Base-by-base conservation (phyloP, 1,140 invertebrate genomes). In the Harpegnathos saltator region DNA sequence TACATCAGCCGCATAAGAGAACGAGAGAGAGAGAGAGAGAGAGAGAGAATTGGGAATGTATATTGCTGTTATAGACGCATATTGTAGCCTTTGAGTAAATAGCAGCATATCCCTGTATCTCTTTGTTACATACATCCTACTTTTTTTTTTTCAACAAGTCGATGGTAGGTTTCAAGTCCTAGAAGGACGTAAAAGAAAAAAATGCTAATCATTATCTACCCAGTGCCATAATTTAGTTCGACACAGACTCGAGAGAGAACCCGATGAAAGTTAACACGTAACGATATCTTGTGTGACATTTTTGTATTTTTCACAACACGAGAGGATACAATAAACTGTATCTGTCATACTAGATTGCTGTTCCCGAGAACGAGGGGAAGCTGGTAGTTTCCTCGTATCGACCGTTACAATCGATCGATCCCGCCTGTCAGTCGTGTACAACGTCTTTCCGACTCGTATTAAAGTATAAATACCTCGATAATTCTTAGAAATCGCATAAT, bases 401-500 rank as follows among this genome's bases (percentile, higher is more conserved):
- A 33, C 29, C 29, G 5, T n/a, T n/a, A 33, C 29, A 33, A 33
- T 33, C 29, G 29, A 33, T 33, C 19, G 29, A 48, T 5, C 22
- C 14, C 22, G 19, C 5, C 15, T 1, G 44, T 44, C 4, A n/a
- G 1, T 62, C 17, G 24, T 9, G 2, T 38, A 19, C 2, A 24
- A 15, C 29, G 1, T 69, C 11, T 11, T 54, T 3, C 17, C 3
- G 3, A 33, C 44, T 59, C 1, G 1, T n/a, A 2, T 38, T 44
- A 9, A 29, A 44, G 44, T 9, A 38, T 12, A 5, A 66, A 12
- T 14, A 9, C 56, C 12, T 17, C 24, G 1, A 22, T 38, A 11
- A 78, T 19, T 58, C 5, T 24, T 33, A 61, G n/a, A 66, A 68
- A 68, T 68, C 19, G 3, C 24, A 3, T 14, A 69, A 26, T 78